phyloP scores from a whole-genome alignment of 2,888 invertebrate genomes.

The Aporophyla nigra region DNA sequence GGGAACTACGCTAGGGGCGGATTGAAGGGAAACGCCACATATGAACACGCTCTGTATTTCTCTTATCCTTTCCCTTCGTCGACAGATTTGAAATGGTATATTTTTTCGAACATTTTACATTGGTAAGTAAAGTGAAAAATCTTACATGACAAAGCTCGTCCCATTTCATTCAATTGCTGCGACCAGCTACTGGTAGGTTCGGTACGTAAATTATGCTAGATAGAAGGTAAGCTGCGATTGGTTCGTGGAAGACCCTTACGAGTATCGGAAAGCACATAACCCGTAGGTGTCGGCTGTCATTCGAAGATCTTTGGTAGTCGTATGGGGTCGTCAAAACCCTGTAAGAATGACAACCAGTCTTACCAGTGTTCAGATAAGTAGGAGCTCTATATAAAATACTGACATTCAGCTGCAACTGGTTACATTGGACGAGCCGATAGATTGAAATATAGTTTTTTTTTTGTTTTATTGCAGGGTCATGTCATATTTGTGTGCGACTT shows the following conservation, averaged over 20 bases:
- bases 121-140: constrained; percentile 39
- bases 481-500: constrained; percentile 26
- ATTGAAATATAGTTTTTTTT: background rate
- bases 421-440: no score
- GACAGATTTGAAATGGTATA: constrained; percentile 43
- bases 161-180: background rate
- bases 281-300: background rate
- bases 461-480: constrained; percentile 41
- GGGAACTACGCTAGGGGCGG: constrained; percentile 33
- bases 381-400: no score
- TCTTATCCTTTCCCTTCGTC: constrained; percentile 52
- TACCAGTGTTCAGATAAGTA: no score
- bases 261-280: no score
- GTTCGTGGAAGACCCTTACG: background rate
- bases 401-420: no score
- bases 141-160: no score
- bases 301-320: no score
- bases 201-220: no score
- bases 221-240: background rate
- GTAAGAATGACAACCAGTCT: no score
- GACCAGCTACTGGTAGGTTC: no score
- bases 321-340: no score
- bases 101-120: constrained; percentile 34
- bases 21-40: constrained; percentile 45
- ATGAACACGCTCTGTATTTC: constrained; percentile 55